phyloP scores from a whole-genome alignment of 2,113 vertebrate species.

The Heptranchias perlo region DNA sequence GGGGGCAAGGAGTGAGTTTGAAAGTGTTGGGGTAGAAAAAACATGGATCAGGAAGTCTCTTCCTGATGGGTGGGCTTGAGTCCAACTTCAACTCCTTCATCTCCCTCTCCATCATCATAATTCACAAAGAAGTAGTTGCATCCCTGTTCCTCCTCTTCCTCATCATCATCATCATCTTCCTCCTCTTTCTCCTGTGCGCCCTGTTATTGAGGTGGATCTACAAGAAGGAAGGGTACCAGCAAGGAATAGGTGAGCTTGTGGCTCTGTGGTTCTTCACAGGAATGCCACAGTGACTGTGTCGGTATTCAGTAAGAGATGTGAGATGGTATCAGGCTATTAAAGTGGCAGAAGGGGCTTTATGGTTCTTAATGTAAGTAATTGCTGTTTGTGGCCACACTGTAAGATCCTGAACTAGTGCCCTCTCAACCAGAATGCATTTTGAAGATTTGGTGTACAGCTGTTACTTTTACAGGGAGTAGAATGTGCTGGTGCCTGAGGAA shows the following conservation, averaged over 20 bases:
- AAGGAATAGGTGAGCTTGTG: neutral
- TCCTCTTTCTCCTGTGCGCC: too few relatives aligned
- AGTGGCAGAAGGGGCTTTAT: neutral
- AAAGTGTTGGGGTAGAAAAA: neutral
- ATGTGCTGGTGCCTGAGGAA: neutral
- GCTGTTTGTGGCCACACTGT: neutral
- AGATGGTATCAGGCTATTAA: neutral
- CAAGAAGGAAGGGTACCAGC: neutral
- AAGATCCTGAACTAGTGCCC: neutral
- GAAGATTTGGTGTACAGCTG: neutral
- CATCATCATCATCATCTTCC: too few relatives aligned
- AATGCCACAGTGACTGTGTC: neutral
- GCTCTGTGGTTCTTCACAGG: neutral
- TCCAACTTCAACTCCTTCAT: too few relatives aligned
- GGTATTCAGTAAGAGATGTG: neutral
- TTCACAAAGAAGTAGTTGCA: too few relatives aligned
- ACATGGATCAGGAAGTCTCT: neutral
- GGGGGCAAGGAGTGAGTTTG: neutral
- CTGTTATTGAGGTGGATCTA: too few relatives aligned
- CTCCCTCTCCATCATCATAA: too few relatives aligned
- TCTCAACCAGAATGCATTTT: neutral
- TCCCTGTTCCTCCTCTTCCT: too few relatives aligned
- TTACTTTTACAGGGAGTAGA: neutral
- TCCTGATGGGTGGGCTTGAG: too few relatives aligned
- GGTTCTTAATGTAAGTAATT: neutral